Base-by-base conservation (phyloP, 1,140 invertebrate species). In the Achatina immaculata region DNA sequence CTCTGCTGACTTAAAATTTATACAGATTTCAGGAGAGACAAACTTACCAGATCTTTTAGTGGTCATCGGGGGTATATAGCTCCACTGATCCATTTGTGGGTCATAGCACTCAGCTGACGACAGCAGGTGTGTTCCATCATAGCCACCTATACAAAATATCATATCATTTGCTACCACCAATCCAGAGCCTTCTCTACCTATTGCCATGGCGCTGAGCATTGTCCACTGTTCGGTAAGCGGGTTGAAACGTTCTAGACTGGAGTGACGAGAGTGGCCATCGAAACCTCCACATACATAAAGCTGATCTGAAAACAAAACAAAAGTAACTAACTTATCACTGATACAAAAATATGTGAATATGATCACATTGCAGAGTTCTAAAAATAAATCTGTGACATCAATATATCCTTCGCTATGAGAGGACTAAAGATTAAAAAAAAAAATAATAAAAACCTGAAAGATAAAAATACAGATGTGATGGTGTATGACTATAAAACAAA, bases 231-330 rank as follows among this genome's bases (percentile, higher is more conserved):
- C 88, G 24, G 82, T 83, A 6, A 36, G 69, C 21, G 89, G 88
- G 69, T 89, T 87, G 80, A 90, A 91, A 31, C 86, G 81, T 74
- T 91, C 90, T 83, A 90, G 87, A 78, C 86, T 89, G 21, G 86
- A 88, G 81, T 90, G 88, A n/a, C 90, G 82, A 31, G 85, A 85
- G 71, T 86, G 87, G 9, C 90, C 90, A 85, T 90, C 90, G 83
- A 91, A 91, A 1, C 90, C 90, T 21, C 90, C 90, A 86, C 89
- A 91, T 31, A 91, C 89, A 84, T 89, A 91, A 21, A 91, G 88
- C 66, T 85, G 85, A 43, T 87, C 90, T 90, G 81, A 48, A 77
- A 72, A 24, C 11, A 58, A 24, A 66, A 38, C 62, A 73, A 68
- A 34, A 68, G 11, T 68, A 34, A 31, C 31, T 24, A 11, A 68